Evolutionary conservation across 2,888 invertebrate species (phyloP), one percentile per base, ranked within the genome.

Genomic region (Norana najaformis): DNA sequence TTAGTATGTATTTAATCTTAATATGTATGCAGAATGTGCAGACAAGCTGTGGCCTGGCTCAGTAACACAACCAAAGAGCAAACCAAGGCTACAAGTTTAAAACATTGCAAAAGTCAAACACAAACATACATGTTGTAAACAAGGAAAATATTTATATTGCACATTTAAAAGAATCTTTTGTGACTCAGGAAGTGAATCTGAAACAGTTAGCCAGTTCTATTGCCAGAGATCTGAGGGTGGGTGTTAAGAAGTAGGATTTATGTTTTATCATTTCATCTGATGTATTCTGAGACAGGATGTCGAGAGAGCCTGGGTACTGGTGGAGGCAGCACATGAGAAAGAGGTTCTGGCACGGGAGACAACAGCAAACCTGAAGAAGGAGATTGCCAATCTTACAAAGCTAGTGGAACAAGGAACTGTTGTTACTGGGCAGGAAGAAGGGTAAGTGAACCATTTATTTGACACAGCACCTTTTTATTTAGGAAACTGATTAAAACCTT

Each of bases 291-390:
- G 30, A 11, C n/a, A 90, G 90, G 90, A 90, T 88, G n/a, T 90
- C 23, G 89, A 83, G 16, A n/a, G 35, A 13, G 90, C 90, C 0
- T 34, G 89, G 88, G 5, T 35, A 16, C 39, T 89, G 47, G 89
- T 90, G 89, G 83, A 89, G 30, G 89, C 89, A 23, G 90, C 90
- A 13, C 90, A 90, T 36, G 89, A 89, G 83, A 90, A 90, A n/a
- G 90, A 90, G 41, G 83, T 89, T n/a, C 89, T 89, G 36, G 90
- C 90, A 36, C 83, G 90, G 14, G 41, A 38, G 18, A 47, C 89
- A 35, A 89, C 90, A 30, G 89, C 18, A 20, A 90, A 90, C 69
- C 85, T 90, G n/a, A 90, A 89, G 53, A 89, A 90, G 37, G 89
- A 89, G 35, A 83, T 90, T 41, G 41, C 38, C 35, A 85, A 90